Percentiles rank a stretch among this genome's conserved stretches.
Conservation (phyloP, 2,797 vertebrate genomes). For the Erethizon dorsatum region DNA sequence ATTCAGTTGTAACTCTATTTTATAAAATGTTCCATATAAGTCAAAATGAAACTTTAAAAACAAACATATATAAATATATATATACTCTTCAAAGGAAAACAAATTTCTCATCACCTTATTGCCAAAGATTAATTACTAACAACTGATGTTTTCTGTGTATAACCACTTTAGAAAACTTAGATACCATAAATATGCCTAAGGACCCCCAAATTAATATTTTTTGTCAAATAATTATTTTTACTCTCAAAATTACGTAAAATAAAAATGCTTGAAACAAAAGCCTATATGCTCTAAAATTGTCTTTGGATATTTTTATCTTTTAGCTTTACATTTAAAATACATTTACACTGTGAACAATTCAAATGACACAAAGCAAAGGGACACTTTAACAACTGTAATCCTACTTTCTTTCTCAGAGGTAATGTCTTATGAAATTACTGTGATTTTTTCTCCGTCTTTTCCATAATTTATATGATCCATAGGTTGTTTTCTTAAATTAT, state of each 20-base stretch:
- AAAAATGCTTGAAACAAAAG: slow-evolving; percentile 21
- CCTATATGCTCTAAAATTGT: neutral
- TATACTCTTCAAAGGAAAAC: slow-evolving; percentile 13
- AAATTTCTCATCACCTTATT: neutral
- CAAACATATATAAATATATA: neutral
- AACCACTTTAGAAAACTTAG: neutral
- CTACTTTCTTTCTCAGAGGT: neutral
- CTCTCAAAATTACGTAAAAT: slow-evolving; percentile 26
- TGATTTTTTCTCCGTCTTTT: neutral
- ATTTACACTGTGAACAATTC: neutral
- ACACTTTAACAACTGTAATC: neutral
- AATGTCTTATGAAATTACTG: neutral
- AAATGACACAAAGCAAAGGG: slow-evolving; percentile 6
- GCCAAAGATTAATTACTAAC: slow-evolving; percentile 15
- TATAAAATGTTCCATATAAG: neutral
- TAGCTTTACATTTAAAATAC: neutral
- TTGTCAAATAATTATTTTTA: slow-evolving; percentile 27
- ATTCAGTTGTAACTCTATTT: neutral
- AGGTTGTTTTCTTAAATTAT: neutral
- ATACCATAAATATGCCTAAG: neutral
- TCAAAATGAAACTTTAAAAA: slow-evolving; percentile 16
- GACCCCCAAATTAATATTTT: neutral
- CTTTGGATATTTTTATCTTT: neutral
- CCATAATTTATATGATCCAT: neutral
- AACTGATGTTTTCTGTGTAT: neutral